Conservation (phyloP, 1,140 invertebrate species). For the Zaprionus gabonicus region DNA sequence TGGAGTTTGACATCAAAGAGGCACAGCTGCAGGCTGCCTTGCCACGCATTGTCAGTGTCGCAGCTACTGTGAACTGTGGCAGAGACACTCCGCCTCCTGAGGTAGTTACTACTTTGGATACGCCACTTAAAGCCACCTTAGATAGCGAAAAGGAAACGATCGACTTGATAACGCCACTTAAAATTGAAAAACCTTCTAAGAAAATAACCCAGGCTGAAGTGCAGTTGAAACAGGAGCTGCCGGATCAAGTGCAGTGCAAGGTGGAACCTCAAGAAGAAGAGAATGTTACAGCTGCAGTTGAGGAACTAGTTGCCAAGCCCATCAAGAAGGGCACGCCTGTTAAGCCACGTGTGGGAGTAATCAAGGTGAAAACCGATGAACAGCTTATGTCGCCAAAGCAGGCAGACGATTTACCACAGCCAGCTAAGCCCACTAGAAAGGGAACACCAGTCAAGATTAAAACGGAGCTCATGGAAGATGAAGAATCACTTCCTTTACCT, state of each 20-base stretch:
- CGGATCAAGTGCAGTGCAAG: not conserved
- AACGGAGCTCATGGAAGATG: not conserved
- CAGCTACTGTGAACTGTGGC: not conserved
- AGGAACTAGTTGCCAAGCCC: constrained; percentile 24
- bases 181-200: not conserved
- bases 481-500: not conserved
- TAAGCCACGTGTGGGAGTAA: constrained; percentile 17
- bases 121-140: constrained; percentile 25
- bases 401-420: not conserved
- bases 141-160: not conserved
- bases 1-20: constrained; percentile 74
- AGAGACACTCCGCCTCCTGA: not conserved
- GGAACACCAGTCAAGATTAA: constrained; percentile 45
- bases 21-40: constrained; percentile 59
- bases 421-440: constrained; percentile 37
- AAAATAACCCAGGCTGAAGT: not conserved
- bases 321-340: constrained; percentile 48
- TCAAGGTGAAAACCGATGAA: constrained; percentile 48
- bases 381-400: constrained; percentile 26
- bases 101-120: constrained; percentile 38
- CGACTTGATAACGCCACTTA: constrained; percentile 30
- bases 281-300: not conserved
- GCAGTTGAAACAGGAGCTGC: constrained; percentile 24
- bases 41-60: constrained; percentile 62
- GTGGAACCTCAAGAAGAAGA: constrained; percentile 19